Conservation (phyloP, 2,797 vertebrate species). For the Cryptoprocta ferox region DNA sequence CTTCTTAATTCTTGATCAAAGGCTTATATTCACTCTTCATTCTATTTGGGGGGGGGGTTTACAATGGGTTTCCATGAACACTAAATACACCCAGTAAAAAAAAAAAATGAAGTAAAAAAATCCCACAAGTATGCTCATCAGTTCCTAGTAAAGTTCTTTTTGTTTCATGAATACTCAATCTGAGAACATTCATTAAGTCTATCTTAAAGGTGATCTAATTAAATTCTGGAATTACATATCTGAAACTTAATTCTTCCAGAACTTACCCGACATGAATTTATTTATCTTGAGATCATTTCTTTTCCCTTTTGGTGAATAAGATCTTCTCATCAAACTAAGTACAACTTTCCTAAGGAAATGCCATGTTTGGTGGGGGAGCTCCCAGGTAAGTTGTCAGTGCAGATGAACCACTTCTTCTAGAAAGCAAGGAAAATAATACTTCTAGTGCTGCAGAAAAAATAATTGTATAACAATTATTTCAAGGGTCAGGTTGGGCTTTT, state of each 20-base stretch:
- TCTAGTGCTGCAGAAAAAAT: background rate
- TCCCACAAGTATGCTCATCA: conserved; percentile 47
- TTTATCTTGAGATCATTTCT: background rate
- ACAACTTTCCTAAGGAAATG: background rate
- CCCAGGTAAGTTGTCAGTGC: background rate
- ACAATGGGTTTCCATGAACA: background rate
- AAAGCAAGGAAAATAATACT: background rate
- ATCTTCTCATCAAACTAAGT: background rate
- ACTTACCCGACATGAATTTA: background rate
- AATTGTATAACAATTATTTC: background rate
- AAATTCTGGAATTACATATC: conserved; percentile 57
- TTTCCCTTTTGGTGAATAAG: background rate
- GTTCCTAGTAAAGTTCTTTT: conserved; percentile 72
- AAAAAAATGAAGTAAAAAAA: background rate
- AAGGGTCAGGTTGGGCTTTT: background rate
- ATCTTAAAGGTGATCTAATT: conserved; percentile 52
- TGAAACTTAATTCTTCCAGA: conserved; percentile 53
- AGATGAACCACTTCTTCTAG: background rate
- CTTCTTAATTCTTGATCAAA: conserved; percentile 43
- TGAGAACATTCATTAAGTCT: conserved; percentile 66
- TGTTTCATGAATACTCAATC: conserved; percentile 14
- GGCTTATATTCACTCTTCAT: background rate
- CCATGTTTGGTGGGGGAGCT: background rate
- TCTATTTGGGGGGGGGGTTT: background rate
- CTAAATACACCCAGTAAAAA: background rate